phyloP scores from a whole-genome alignment of 1,140 invertebrate species.

The Ladona fulva region DNA sequence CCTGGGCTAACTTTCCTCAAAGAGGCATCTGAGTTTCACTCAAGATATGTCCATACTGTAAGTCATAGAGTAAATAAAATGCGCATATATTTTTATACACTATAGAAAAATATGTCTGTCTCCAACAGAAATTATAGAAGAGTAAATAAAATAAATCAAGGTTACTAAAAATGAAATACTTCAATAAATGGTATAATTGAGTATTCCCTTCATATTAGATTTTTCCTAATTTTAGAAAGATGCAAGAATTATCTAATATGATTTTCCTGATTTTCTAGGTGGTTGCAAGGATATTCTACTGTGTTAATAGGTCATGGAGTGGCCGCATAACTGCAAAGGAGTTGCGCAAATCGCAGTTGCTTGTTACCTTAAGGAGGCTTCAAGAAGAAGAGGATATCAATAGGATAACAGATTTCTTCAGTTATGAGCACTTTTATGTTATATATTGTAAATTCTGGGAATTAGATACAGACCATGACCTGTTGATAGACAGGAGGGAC shows the following conservation, averaged over 20 bases:
- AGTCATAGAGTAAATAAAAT: too few species aligned
- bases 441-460: conserved; percentile 99
- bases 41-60: conserved; percentile 93
- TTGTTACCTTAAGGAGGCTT: conserved; percentile 62
- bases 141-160: too few species aligned
- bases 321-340: conserved; percentile 84
- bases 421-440: conserved; percentile 99
- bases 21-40: conserved; percentile 97
- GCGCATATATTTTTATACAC: not conserved
- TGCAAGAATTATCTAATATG: not conserved
- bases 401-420: conserved; percentile 94
- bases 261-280: conserved; percentile 49
- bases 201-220: too few species aligned
- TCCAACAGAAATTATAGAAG: too few species aligned
- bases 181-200: too few species aligned
- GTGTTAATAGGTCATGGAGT: conserved; percentile 96
- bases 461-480: conserved; percentile 94
- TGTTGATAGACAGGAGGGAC: conserved; percentile 92
- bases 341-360: conserved; percentile 82
- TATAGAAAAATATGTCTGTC: too few species aligned
- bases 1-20: conserved; percentile 94
- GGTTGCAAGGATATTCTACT: conserved; percentile 96
- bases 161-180: too few species aligned
- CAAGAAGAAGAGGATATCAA: conserved; percentile 96
- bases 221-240: too few species aligned